These are phyloP conservation scores for Onchidella celtica DNA, from an alignment of 2,888 invertebrate genomes.

Conservation along the genomic window DNA sequence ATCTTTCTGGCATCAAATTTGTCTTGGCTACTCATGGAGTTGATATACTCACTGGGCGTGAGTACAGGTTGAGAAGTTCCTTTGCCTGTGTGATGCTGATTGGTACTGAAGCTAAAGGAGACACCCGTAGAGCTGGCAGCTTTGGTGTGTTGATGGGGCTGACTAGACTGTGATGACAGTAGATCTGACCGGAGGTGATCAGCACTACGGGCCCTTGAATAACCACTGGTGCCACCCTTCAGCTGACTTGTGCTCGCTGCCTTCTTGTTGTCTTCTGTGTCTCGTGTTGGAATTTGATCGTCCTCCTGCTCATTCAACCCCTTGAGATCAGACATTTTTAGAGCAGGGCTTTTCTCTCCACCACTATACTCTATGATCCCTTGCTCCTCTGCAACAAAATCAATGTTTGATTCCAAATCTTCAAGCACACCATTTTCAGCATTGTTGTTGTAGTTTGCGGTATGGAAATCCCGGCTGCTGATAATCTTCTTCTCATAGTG, in stretches of 20 bases:
- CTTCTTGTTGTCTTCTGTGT: background rate
- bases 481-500: background rate
- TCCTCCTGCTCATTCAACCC: background rate
- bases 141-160: background rate
- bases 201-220: no score
- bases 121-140: background rate
- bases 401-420: background rate
- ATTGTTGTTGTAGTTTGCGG: constrained; percentile 6
- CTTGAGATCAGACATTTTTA: background rate
- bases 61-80: background rate
- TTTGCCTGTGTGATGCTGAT: background rate
- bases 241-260: background rate
- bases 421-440: background rate
- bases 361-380: background rate
- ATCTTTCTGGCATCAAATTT: constrained; percentile 72
- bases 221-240: background rate
- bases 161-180: background rate
- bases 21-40: constrained; percentile 61
- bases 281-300: background rate
- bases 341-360: background rate
- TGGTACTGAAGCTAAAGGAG: background rate
- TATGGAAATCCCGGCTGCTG: background rate
- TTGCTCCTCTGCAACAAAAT: background rate
- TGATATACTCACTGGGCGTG: constrained; percentile 69
- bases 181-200: background rate